These are phyloP conservation scores for Troglohyphantes excavatus DNA, from an alignment of 2,888 invertebrate genomes.

Conservation along the genomic window DNA sequence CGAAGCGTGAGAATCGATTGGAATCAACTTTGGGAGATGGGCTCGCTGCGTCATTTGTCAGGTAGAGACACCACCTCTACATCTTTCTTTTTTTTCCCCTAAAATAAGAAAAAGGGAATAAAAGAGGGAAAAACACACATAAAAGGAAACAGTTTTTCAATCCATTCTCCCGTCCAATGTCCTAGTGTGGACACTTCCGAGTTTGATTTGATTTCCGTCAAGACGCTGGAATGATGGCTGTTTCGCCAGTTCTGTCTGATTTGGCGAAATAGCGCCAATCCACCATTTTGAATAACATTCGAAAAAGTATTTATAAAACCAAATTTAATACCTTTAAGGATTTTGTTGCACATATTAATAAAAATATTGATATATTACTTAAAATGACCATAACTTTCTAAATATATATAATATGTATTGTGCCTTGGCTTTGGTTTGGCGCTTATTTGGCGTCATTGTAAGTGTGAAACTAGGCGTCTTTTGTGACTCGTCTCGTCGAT, in stretches of 20 bases:
- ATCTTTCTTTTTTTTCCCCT: not conserved
- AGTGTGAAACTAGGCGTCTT: not conserved
- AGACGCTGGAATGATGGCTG: no score
- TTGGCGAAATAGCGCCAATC: no score
- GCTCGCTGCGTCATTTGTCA: constrained; percentile 43
- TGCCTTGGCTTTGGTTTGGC: no score
- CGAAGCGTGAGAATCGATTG: constrained; percentile 57
- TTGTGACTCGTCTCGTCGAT: not conserved
- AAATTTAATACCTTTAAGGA: no score
- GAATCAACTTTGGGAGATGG: constrained; percentile 1
- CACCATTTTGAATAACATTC: no score
- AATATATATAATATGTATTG: no score
- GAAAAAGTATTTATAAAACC: no score
- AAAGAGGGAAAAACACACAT: not conserved
- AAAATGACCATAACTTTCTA: no score
- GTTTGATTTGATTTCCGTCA: constrained; percentile 42
- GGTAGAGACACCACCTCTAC: constrained; percentile 13
- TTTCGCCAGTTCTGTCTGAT: no score
- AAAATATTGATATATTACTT: no score
- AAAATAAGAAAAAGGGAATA: not conserved
- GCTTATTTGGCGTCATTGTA: no score
- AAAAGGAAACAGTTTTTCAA: constrained; percentile 32
- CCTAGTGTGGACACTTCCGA: not conserved
- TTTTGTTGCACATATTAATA: no score
- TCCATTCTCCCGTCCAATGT: not conserved